phyloP scores from a whole-genome alignment of 2,113 vertebrate species.

The Struthio camelus region DNA sequence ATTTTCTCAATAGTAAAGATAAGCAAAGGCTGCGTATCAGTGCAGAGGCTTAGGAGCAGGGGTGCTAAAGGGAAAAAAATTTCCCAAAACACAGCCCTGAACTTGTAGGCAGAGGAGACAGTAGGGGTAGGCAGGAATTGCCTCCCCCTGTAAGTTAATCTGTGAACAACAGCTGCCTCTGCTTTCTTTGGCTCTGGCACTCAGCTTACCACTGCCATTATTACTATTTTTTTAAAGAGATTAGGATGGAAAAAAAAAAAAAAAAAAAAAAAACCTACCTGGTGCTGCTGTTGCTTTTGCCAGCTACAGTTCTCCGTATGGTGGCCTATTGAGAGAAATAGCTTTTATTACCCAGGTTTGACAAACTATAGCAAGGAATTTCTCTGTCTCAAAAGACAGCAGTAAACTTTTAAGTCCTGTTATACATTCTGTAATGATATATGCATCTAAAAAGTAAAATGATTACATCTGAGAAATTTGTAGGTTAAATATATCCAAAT shows the following conservation, averaged over 20 bases:
- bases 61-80: background rate
- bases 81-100: background rate
- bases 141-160: background rate
- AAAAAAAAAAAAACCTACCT: conserved; percentile 54
- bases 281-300: background rate
- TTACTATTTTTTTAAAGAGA: background rate
- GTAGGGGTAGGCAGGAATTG: background rate
- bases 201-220: background rate
- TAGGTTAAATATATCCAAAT: background rate
- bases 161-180: background rate
- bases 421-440: background rate
- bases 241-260: background rate
- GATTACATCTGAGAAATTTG: background rate
- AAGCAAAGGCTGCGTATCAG: background rate
- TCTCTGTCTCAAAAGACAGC: background rate
- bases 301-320: background rate
- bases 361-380: background rate
- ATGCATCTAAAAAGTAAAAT: background rate
- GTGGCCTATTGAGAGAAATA: conserved; percentile 40
- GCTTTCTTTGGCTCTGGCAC: background rate
- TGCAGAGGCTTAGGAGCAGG: background rate
- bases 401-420: background rate
- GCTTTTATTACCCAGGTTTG: background rate
- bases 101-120: background rate
- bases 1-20: background rate